Evolutionary conservation across 1,140 invertebrate species (phyloP).

Genomic region (Druon quercuslanigerum): DNA sequence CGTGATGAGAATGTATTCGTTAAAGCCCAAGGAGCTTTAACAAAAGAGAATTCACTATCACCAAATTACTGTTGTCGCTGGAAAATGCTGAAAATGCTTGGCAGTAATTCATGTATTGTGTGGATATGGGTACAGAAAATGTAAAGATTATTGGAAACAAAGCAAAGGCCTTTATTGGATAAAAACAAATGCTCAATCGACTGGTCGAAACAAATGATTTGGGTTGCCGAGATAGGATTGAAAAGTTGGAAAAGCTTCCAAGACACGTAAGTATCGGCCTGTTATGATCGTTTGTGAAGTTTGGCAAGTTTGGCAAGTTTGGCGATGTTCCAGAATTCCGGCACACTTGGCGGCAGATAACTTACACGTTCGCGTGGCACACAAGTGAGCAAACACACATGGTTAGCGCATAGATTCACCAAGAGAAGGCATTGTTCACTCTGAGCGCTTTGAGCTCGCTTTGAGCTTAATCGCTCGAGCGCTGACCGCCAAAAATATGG

Average conservation of each 20-base stretch:
- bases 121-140: too few relatives aligned
- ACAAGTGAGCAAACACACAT: conserved; percentile 53
- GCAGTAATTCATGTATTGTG: too few relatives aligned
- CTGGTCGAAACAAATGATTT: neutral
- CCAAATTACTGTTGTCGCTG: too few relatives aligned
- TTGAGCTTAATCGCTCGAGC: conserved; percentile 56
- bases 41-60: too few relatives aligned
- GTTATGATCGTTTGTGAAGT: conserved; percentile 50
- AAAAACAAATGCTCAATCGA: neutral
- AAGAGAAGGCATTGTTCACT: conserved; percentile 52
- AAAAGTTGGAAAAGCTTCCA: conserved; percentile 23
- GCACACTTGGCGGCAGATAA: conserved; percentile 47
- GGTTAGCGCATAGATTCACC: conserved; percentile 48
- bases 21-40: too few relatives aligned
- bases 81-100: too few relatives aligned
- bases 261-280: conserved; percentile 53
- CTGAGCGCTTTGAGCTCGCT: conserved; percentile 48
- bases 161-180: too few relatives aligned
- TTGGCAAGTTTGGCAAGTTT: conserved; percentile 67
- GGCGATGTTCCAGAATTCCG: conserved; percentile 55
- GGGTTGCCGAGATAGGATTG: neutral
- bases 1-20: too few relatives aligned
- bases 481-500: conserved; percentile 62
- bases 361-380: conserved; percentile 50
- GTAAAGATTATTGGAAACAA: too few relatives aligned